Evolutionary conservation across 2,113 vertebrate species (phyloP).

Genomic region (Piaya cayana): DNA sequence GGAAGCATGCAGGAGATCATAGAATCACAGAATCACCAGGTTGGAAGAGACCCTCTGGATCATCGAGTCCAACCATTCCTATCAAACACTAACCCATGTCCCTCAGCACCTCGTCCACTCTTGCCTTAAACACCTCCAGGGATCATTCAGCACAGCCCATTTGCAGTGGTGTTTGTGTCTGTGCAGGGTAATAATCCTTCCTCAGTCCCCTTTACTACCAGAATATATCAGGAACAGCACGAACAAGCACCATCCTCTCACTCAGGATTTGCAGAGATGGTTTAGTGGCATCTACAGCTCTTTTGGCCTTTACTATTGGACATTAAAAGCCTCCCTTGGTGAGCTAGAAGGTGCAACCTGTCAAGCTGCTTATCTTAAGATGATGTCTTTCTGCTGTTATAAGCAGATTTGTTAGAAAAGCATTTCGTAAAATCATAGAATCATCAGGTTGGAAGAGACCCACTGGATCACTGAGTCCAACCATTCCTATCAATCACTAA

Average conservation of each 20-base stretch:
- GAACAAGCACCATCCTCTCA: too few relatives aligned
- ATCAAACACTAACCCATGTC: too few relatives aligned
- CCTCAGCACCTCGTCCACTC: too few relatives aligned
- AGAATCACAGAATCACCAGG: too few relatives aligned
- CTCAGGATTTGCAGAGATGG: neutral
- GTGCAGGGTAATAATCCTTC: neutral
- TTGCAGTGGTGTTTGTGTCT: neutral
- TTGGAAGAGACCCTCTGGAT: too few relatives aligned
- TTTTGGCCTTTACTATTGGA: neutral
- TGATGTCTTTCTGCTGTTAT: neutral
- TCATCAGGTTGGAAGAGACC: too few relatives aligned
- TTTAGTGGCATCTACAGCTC: neutral
- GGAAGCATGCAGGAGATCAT: neutral
- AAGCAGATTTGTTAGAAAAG: neutral
- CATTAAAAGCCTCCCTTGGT: neutral
- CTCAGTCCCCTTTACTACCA: neutral
- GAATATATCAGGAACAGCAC: neutral
- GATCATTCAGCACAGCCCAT: neutral
- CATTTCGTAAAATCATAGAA: too few relatives aligned
- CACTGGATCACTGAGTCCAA: too few relatives aligned
- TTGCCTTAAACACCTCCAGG: too few relatives aligned
- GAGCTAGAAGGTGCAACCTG: neutral
- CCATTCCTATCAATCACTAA: too few relatives aligned
- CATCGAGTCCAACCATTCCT: too few relatives aligned
- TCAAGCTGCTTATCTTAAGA: neutral